phyloP scores from a whole-genome alignment of 2,113 vertebrate species.

The Boulengeromyrus knoepffleri region DNA sequence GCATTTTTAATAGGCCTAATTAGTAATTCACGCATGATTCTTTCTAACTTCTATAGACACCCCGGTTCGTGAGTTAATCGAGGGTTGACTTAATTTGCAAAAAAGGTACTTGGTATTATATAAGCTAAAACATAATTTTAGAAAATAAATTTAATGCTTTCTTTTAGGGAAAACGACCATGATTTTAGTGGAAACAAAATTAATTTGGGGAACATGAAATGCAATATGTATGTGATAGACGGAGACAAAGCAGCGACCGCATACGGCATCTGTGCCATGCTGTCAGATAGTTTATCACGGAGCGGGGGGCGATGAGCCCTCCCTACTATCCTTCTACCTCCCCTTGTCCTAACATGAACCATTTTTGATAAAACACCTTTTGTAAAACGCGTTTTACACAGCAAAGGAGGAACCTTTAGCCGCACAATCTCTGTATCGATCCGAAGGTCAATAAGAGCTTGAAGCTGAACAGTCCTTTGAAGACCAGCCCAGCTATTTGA shows the following conservation, averaged over 20 bases:
- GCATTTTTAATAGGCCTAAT: background rate
- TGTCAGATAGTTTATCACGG: background rate
- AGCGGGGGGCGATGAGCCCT: background rate
- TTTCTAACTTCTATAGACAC: background rate
- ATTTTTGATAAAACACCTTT: background rate
- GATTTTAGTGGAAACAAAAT: background rate
- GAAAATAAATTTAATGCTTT: background rate
- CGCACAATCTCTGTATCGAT: background rate
- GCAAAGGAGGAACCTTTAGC: background rate
- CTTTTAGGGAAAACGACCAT: background rate
- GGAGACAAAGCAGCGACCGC: background rate
- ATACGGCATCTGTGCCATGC: background rate
- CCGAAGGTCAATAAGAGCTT: conserved; percentile 11
- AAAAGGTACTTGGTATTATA: background rate
- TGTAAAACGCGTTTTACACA: background rate
- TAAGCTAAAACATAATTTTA: background rate
- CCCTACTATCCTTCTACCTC: background rate
- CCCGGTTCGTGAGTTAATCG: background rate
- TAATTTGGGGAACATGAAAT: background rate
- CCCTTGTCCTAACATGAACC: background rate
- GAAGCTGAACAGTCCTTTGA: background rate
- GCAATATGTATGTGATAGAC: background rate
- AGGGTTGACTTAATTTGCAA: background rate
- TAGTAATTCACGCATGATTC: background rate
- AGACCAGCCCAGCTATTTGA: background rate